Base-by-base conservation (phyloP, 1,140 invertebrate genomes). In the Mycetomoellerius zeteki region DNA sequence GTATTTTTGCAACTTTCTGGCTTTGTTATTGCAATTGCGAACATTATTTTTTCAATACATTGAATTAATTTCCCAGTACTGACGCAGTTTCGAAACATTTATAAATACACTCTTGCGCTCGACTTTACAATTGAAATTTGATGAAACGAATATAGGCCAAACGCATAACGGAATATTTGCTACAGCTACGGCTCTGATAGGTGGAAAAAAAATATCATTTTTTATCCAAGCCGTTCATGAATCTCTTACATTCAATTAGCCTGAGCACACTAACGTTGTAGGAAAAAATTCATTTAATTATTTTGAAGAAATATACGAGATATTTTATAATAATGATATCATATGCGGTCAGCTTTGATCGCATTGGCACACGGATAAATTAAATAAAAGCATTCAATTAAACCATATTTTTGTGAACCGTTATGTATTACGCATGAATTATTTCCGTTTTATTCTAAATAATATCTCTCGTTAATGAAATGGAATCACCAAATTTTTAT, bases 101-200 rank as follows among this genome's bases (percentile, higher is more conserved):
- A 16, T 69, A 47, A 47, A 21, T 37, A 73, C 2, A 1, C 10
- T 54, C 6, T 43, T 43, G n/a, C 33, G 27, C 7, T 52, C 7
- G 33, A 27, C 1, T 10, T 60, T 72, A 30, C 52, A 84, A 84
- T 75, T 69, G 24, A 75, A 60, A 75, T 84, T 75, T 75, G 33
- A 73, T 75, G 37, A 47, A 73, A 73, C 2, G 24, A 73, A 84
- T 75, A 75, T 75, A 62, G 33, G 16, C 16, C 47, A 16, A 37
- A 71, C 21, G 43, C 16, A 30, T 19, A 33, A 19, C 27, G 24
- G 50, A 30, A n/a, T 73, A 58, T 82, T 10, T 54, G 6, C 7
- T n/a, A 14, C 14, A 3, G 3, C 7, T n/a, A 14, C 2, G 1
- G 14, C 10, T 37, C 7, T 16, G 47, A 71, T 50, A 19, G 7